Evolutionary conservation across 2,113 vertebrate genomes (phyloP).

Genomic region (Neofelis nebulosa): DNA sequence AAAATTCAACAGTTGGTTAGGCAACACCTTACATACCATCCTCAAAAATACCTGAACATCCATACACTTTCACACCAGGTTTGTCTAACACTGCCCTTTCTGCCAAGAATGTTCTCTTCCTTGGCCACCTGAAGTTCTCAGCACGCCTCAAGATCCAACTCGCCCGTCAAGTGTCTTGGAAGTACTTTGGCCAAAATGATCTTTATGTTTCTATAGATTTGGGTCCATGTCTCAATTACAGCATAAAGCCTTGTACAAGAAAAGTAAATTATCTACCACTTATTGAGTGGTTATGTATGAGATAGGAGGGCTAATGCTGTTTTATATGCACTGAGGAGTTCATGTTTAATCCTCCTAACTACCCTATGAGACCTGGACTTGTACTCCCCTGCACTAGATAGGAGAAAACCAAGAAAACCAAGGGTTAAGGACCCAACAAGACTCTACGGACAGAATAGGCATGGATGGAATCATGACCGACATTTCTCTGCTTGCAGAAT

Average conservation of each 20-base stretch:
- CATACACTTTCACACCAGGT: neutral
- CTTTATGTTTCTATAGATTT: neutral
- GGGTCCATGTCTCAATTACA: neutral
- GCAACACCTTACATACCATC: neutral
- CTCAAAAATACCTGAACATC: neutral
- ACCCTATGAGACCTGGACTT: neutral
- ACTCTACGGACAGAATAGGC: neutral
- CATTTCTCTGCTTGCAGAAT: neutral
- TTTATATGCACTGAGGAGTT: neutral
- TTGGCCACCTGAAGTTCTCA: neutral
- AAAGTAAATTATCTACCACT: neutral
- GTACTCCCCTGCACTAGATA: neutral
- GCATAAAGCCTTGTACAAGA: neutral
- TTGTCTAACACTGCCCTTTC: neutral
- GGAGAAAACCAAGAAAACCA: neutral
- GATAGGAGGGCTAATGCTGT: neutral
- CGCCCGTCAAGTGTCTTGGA: neutral
- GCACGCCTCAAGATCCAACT: neutral
- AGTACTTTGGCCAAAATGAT: neutral
- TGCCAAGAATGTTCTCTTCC: neutral
- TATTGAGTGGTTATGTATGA: neutral
- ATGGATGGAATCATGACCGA: neutral
- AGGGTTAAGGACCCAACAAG: neutral
- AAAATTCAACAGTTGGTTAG: neutral
- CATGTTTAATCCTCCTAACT: neutral